Percentiles rank a stretch among this genome's conserved stretches.
Evolutionary conservation across 1,140 invertebrate species (phyloP).

Genomic region (Drosophila guanche): DNA sequence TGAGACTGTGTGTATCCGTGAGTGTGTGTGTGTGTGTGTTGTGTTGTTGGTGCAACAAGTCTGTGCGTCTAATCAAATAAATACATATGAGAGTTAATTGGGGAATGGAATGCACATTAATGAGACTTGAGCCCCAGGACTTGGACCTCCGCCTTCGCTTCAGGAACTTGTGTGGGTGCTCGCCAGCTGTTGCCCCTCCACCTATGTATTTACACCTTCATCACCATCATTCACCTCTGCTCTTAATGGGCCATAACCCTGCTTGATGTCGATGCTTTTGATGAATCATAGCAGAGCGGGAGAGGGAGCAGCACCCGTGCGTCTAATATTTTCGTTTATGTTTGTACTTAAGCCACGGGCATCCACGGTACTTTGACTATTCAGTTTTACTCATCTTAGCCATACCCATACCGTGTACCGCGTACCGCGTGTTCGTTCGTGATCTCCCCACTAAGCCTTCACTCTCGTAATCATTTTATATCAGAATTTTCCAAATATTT

Average conservation of each 20-base stretch:
- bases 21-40: conserved; percentile 2
- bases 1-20: conserved; percentile 13
- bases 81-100: conserved; percentile 48
- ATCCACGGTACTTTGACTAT: conserved; percentile 32
- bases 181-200: conserved; percentile 45
- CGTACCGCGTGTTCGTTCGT: neutral
- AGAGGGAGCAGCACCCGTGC: conserved; percentile 2
- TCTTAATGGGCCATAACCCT: conserved; percentile 26
- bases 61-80: conserved; percentile 35
- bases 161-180: neutral
- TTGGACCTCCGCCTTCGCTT: conserved; percentile 18
- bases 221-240: conserved; percentile 12
- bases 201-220: neutral
- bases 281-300: conserved; percentile 33
- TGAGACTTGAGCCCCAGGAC: conserved; percentile 10
- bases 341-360: conserved; percentile 39
- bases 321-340: conserved; percentile 18
- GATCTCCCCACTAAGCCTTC: neutral
- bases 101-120: conserved; percentile 43
- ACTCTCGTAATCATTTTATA: conserved; percentile 29
- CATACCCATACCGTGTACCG: neutral
- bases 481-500: conserved; percentile 55
- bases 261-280: conserved; percentile 15
- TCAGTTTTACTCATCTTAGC: conserved; percentile 9
- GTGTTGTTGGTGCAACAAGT: conserved; percentile 39